phyloP scores from a whole-genome alignment of 2,113 vertebrate genomes.

The Lichenostomus cassidix region DNA sequence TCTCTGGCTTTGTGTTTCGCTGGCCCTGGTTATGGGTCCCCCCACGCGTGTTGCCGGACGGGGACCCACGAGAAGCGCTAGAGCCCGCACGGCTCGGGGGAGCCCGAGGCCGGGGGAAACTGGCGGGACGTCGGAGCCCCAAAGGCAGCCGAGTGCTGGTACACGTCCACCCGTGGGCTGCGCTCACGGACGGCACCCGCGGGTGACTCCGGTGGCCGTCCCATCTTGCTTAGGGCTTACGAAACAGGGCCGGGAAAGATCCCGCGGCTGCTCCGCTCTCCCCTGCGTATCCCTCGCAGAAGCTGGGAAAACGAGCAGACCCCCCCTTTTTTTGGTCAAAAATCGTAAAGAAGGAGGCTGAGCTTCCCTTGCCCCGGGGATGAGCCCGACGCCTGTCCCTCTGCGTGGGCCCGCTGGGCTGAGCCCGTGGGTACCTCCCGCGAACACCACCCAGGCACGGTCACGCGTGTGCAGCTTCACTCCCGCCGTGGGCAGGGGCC shows the following conservation, averaged over 20 bases:
- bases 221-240: not conserved
- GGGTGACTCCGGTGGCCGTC: not conserved
- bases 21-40: not conserved
- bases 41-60: not conserved
- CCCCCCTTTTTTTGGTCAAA: not conserved
- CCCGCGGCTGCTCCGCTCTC: not conserved
- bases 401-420: not conserved
- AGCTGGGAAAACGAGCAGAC: not conserved
- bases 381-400: not conserved
- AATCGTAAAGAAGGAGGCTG: not conserved
- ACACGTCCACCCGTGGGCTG: not conserved
- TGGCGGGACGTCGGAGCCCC: too few relatives aligned
- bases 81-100: too few relatives aligned
- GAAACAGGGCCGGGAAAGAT: not conserved
- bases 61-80: not conserved
- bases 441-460: not conserved
- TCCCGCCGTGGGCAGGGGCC: not conserved
- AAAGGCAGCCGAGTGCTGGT: not conserved
- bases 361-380: too few relatives aligned
- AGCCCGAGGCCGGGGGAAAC: not conserved
- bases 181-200: not conserved
- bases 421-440: not conserved
- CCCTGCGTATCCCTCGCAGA: not conserved
- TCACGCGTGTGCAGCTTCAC: not conserved
- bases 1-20: not conserved